A percentile compares a stretch with the other conserved stretches of the same genome.
Conservation (phyloP, 2,888 invertebrate species). For the Pterobdella sp. region DNA sequence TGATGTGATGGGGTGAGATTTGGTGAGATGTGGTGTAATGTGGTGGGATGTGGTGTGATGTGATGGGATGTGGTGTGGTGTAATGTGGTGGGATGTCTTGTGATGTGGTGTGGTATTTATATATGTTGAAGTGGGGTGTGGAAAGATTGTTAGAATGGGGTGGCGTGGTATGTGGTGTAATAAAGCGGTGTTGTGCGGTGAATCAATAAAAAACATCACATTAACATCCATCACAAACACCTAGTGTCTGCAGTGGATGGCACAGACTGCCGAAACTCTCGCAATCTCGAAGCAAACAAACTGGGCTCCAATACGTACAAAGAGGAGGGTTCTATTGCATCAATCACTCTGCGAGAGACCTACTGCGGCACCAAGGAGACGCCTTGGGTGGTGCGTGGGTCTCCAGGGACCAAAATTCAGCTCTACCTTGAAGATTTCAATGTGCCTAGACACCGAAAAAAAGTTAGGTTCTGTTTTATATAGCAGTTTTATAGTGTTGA, state of each 20-base stretch:
- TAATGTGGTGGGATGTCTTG: neutral
- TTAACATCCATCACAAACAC: neutral
- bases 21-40: too few species aligned
- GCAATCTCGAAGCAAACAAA: constrained; percentile 27
- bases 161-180: neutral
- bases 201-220: neutral
- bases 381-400: constrained; percentile 35
- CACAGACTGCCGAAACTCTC: constrained; percentile 32
- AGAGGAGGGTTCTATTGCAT: constrained; percentile 34
- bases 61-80: neutral
- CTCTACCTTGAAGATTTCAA: constrained; percentile 33
- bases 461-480: too few species aligned
- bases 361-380: constrained; percentile 32
- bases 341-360: constrained; percentile 31
- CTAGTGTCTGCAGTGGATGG: constrained; percentile 34
- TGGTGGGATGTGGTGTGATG: too few species aligned
- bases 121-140: neutral
- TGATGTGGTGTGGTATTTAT: neutral
- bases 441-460: constrained; percentile 1
- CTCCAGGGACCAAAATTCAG: constrained; percentile 32
- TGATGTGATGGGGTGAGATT: neutral
- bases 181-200: neutral
- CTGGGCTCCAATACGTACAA: neutral
- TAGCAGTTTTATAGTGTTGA: too few species aligned
- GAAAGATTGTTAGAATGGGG: neutral